Conservation (phyloP, 2,797 vertebrate genomes). For the Cirrhinus molitorella region DNA sequence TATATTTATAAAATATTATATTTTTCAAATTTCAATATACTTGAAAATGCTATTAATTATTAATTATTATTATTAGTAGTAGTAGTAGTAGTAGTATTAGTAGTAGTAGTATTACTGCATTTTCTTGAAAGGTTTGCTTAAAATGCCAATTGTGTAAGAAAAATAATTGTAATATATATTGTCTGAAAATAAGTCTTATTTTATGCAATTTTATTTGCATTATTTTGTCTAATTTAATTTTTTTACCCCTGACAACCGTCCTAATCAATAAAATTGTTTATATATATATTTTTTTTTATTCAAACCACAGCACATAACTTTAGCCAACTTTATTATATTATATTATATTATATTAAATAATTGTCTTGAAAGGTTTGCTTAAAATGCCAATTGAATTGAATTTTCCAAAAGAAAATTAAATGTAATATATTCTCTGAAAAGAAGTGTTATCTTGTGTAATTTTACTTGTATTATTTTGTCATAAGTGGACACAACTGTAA, state of each 20-base stretch:
- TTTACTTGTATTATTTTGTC: too few relatives aligned
- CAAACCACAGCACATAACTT: neutral
- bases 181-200: neutral
- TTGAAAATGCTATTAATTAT: too few relatives aligned
- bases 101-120: too few relatives aligned
- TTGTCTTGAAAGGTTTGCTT: too few relatives aligned
- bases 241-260: neutral
- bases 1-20: too few relatives aligned
- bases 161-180: neutral
- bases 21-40: too few relatives aligned
- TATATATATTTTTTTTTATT: neutral
- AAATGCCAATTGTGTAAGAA: neutral
- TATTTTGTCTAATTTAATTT: neutral
- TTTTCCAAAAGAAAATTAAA: too few relatives aligned
- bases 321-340: neutral
- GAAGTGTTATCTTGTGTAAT: too few relatives aligned
- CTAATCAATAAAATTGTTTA: neutral
- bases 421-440: too few relatives aligned
- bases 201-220: neutral
- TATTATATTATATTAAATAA: neutral
- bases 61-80: neutral
- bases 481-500: too few relatives aligned
- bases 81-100: too few relatives aligned
- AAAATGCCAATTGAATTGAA: too few relatives aligned
- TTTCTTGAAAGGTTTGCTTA: neutral